phyloP scores from a whole-genome alignment of 1,140 invertebrate species.

The Trachymyrmex septentrionalis region DNA sequence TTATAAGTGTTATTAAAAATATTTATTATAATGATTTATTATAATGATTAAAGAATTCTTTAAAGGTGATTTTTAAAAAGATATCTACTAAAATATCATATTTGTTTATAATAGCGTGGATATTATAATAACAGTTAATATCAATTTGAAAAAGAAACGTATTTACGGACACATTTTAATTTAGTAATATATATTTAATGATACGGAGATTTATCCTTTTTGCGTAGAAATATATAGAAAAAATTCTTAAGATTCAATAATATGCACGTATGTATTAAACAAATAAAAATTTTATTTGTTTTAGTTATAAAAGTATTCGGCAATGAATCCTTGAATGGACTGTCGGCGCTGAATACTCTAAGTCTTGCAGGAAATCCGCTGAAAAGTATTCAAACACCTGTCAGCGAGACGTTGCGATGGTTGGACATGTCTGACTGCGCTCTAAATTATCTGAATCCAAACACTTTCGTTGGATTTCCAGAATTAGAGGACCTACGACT shows the following conservation, averaged over 20 bases:
- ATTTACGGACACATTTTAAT: background rate
- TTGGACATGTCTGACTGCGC: slow-evolving; percentile 82
- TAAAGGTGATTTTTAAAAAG: background rate
- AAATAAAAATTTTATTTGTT: background rate
- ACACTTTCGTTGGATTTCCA: slow-evolving; percentile 79
- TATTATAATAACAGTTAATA: slow-evolving; percentile 9
- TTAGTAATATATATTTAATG: background rate
- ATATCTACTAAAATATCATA: background rate
- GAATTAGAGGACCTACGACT: slow-evolving; percentile 79
- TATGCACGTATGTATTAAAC: background rate
- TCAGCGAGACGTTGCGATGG: slow-evolving; percentile 77
- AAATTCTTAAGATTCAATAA: background rate
- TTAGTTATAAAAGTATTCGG: slow-evolving; percentile 76
- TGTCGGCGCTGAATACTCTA: slow-evolving; percentile 77
- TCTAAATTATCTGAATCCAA: slow-evolving; percentile 78
- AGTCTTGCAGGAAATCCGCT: slow-evolving; percentile 81
- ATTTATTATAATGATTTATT: background rate
- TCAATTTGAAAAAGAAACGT: background rate
- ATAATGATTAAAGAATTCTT: background rate
- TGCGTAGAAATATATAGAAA: slow-evolving; percentile 21
- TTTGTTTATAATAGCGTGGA: slow-evolving; percentile 23
- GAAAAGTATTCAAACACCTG: slow-evolving; percentile 75
- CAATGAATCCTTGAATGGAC: slow-evolving; percentile 72
- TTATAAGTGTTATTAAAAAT: slow-evolving; percentile 6
- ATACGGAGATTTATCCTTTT: slow-evolving; percentile 37